Percentiles rank a stretch among this genome's conserved stretches.
These are phyloP conservation scores for Octomys mimax DNA, from an alignment of 2,797 vertebrate genomes.

Conservation along the genomic window DNA sequence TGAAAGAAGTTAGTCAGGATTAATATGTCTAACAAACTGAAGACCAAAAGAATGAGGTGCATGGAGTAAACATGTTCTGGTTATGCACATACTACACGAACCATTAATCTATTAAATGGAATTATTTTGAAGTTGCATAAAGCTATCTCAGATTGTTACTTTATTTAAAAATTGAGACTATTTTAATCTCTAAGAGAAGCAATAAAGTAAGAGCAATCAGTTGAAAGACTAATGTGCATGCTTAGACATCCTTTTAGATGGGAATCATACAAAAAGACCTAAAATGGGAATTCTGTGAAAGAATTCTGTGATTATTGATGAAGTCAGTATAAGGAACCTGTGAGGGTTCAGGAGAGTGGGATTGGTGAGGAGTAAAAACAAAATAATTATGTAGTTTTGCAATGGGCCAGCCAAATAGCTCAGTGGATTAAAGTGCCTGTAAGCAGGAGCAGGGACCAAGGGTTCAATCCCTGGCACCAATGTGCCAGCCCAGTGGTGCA, in stretches of 20 bases:
- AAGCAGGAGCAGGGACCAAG: too few species aligned
- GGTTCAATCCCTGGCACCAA: too few species aligned
- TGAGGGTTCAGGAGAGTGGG: neutral
- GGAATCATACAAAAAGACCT: neutral
- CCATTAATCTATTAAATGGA: neutral
- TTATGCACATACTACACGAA: neutral
- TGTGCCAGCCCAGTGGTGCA: too few species aligned
- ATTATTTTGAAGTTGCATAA: neutral
- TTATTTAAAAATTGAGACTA: neutral
- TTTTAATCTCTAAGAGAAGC: neutral
- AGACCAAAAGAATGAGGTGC: neutral
- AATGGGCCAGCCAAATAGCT: neutral
- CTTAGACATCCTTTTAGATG: neutral
- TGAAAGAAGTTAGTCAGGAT: neutral
- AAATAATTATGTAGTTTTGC: neutral
- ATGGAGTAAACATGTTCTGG: neutral
- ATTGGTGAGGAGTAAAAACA: neutral
- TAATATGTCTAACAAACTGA: neutral
- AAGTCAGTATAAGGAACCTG: neutral
- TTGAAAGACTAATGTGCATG: neutral
- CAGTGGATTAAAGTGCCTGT: too few species aligned
- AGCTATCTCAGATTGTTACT: neutral
- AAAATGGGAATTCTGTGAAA: neutral
- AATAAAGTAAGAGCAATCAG: neutral
- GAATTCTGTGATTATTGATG: neutral